Base-by-base conservation (phyloP, 1,140 invertebrate species). In the Drosophila busckii region DNA sequence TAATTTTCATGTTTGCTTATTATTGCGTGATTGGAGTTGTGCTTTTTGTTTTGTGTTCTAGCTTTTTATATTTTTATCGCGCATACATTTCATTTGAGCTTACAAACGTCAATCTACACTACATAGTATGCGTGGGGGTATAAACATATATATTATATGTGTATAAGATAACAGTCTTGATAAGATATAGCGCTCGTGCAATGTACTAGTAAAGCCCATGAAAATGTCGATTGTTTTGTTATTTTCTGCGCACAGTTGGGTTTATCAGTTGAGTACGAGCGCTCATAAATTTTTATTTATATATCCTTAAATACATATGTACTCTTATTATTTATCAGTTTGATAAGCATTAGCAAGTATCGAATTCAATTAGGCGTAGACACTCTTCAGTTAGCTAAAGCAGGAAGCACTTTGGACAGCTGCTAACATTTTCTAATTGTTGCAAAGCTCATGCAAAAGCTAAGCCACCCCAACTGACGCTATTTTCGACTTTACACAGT, bases 31-130 rank as follows among this genome's bases (percentile, higher is more conserved):
- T n/a, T n/a, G n/a, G n/a, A n/a, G n/a, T n/a, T n/a, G n/a, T n/a
- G n/a, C n/a, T n/a, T n/a, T n/a, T n/a, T n/a, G n/a, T n/a, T n/a
- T n/a, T n/a, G n/a, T n/a, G n/a, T n/a, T n/a, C n/a, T n/a, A n/a
- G n/a, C n/a, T n/a, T n/a, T n/a, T n/a, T n/a, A n/a, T n/a, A n/a
- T n/a, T 17, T 40, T 44, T 75, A 73, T 75, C 69, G 34, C 31
- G 48, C 15, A 53, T 25, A 38, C 53, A 83, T 69, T 70, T 83
- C 54, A 50, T 62, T 42, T 67, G 35, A 50, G 59, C 48, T 60
- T 55, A 65, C 53, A 83, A 61, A 32, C 44, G 65, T 73, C 76
- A 75, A 80, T 63, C 70, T 52, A 26, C 10, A 16, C 25, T 42
- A 50, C 62, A 34, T 61, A 20, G 10, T 26, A 37, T 40, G 23